Evolutionary conservation across 2,797 vertebrate genomes (phyloP), one percentile per base, ranked within the genome.

Genomic region (Epinephelus malabaricus): DNA sequence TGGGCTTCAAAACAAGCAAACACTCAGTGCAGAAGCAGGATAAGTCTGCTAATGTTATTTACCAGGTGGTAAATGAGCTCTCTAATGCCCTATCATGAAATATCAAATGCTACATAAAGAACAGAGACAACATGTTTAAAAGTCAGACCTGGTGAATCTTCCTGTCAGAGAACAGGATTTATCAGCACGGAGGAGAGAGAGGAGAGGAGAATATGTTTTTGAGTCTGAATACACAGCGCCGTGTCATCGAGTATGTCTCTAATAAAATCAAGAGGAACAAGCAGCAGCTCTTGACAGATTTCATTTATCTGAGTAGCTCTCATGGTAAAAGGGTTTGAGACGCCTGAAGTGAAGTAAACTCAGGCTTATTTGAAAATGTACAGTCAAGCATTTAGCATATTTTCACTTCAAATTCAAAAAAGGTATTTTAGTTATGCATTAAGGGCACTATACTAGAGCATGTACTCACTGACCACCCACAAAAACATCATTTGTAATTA

Each of bases 131-230:
- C 34, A 73, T 65, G 50, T 69, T 51, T 79, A 6, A 63, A 80
- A 69, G 75, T 78, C 27, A 81, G 67, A 63, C 43, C 46, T 67
- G 49, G 59, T 75, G 40, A 72, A 61, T 55, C 12, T 45, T 74
- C 30, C 53, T 83, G 27, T 64, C 67, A 65, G n/a, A 73, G 77
- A 83, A 76, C 65, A 49, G 54, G 54, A 85, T 80, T 47, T 45
- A 27, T 70, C 65, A 69, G 71, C 38, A 54, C 38, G 76, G 75
- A 30, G 55, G 40, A 68, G 68, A 78, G 51, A 18, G 49, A 72
- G 58, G 38, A 65, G n/a, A 65, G 58, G 38, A 65, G n/a, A 65
- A 70, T 70, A 43, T 61, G 34, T 72, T 59, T 50, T 38, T 64
- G 62, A 70, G 47, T 69, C 40, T 56, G 38, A 58, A 65, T 55